A percentile compares a stretch with the other conserved stretches of the same genome.
phyloP scores from a whole-genome alignment of 2,888 invertebrate genomes.

The Phytoseiulus persimilis region DNA sequence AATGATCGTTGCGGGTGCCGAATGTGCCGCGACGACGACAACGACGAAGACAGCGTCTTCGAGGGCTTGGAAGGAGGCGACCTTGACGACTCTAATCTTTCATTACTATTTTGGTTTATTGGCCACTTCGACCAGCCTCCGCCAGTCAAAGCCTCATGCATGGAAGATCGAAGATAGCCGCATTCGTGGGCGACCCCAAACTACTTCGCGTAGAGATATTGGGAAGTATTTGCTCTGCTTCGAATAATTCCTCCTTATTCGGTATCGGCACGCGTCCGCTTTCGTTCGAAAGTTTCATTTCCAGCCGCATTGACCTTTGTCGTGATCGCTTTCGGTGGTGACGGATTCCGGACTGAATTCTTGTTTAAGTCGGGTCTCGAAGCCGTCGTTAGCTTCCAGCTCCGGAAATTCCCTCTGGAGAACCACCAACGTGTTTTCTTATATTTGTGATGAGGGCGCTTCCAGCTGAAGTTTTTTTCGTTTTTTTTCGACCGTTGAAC shows the following conservation, averaged over 20 bases:
- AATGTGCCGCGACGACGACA: neutral
- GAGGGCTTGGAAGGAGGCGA: neutral
- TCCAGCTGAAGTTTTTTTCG: too few species aligned
- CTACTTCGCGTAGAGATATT: neutral
- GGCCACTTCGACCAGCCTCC: neutral
- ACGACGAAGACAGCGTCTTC: neutral
- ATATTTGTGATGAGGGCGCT: too few species aligned
- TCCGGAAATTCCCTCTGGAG: too few species aligned
- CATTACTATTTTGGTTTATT: neutral
- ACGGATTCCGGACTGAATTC: too few species aligned
- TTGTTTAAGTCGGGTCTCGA: too few species aligned
- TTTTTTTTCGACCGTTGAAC: too few species aligned
- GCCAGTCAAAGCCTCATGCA: neutral
- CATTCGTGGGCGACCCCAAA: neutral
- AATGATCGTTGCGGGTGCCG: neutral
- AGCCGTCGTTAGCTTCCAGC: too few species aligned
- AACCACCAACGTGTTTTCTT: too few species aligned
- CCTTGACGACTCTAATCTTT: neutral
- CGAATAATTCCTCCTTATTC: neutral
- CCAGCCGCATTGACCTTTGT: neutral
- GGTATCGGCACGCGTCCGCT: neutral
- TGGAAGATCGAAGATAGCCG: neutral
- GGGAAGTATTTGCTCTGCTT: neutral
- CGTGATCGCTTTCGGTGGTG: neutral
- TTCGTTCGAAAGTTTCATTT: neutral